Conservation (phyloP, 2,888 invertebrate genomes). For the Aphodius sticticus region DNA sequence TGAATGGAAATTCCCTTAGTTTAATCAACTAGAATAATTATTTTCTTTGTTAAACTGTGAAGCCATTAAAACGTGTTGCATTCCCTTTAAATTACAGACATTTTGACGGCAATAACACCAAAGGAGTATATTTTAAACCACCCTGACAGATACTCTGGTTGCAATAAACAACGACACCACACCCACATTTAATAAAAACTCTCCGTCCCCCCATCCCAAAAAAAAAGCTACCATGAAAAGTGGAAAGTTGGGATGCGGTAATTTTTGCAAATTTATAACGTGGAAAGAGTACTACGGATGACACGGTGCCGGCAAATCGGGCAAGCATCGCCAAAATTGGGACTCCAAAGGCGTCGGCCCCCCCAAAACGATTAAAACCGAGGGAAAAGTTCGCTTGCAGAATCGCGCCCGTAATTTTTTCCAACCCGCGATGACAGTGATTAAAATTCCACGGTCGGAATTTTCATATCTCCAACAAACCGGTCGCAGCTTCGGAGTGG, state of each 20-base stretch:
- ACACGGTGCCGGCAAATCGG: background rate
- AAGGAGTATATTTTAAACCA: too few relatives aligned
- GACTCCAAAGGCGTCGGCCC: background rate
- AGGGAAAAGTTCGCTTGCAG: slow-evolving; percentile 8
- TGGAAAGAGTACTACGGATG: background rate
- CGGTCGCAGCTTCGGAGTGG: background rate
- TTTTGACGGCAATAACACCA: too few relatives aligned
- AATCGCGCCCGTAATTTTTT: background rate
- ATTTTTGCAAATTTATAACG: background rate
- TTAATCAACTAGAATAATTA: too few relatives aligned
- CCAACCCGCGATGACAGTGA: slow-evolving; percentile 17
- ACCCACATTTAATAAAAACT: background rate
- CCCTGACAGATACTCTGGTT: background rate
- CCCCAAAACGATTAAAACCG: slow-evolving; percentile 15
- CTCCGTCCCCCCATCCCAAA: slow-evolving; percentile 9
- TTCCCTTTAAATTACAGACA: too few relatives aligned
- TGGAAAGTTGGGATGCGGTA: background rate
- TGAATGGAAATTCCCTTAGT: too few relatives aligned
- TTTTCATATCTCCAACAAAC: slow-evolving; percentile 12
- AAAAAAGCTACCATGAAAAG: background rate
- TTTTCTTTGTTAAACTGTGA: too few relatives aligned
- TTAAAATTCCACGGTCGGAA: slow-evolving; percentile 17
- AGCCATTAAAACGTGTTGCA: too few relatives aligned
- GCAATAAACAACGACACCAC: slow-evolving; percentile 9
- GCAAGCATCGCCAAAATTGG: background rate